phyloP scores from a whole-genome alignment of 2,888 invertebrate genomes.

The Lepidocyrtinus sp. region DNA sequence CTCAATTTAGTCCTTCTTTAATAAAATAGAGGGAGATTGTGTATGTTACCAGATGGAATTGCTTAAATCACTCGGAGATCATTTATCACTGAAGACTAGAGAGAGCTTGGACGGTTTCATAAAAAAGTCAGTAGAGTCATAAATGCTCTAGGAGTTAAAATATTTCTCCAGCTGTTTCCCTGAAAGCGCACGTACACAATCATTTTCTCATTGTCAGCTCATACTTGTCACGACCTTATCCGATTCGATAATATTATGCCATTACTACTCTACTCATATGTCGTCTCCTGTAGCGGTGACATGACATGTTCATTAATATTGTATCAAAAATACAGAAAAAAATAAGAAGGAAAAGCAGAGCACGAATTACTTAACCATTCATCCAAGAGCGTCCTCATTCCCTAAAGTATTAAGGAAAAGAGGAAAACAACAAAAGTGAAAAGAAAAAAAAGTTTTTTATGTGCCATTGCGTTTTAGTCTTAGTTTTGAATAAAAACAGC shows the following conservation, averaged over 20 bases:
- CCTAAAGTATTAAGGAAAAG: constrained; percentile 17
- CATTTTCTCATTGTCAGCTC: constrained; percentile 1
- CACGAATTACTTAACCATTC: constrained; percentile 5
- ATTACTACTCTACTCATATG: not conserved
- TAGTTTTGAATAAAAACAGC: not conserved
- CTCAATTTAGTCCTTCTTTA: no score
- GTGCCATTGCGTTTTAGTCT: not conserved
- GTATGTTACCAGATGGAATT: no score
- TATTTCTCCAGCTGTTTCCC: constrained; percentile 6
- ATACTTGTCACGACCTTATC: not conserved
- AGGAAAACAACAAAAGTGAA: constrained; percentile 4
- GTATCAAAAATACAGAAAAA: constrained; percentile 11
- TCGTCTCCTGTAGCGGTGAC: constrained; percentile 36
- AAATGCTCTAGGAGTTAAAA: not conserved
- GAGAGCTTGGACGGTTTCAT: no score
- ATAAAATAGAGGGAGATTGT: no score
- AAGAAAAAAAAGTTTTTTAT: constrained; percentile 24
- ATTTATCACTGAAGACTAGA: no score
- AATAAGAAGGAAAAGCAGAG: constrained; percentile 7
- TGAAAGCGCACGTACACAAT: not conserved
- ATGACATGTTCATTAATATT: constrained; percentile 56
- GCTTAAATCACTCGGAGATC: no score
- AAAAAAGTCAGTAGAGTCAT: no score
- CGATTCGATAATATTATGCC: constrained; percentile 1
- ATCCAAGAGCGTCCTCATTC: not conserved